Evolutionary conservation across 1,140 invertebrate species (phyloP), one percentile per base, ranked within the genome.

Genomic region (Calephelis nemesis): DNA sequence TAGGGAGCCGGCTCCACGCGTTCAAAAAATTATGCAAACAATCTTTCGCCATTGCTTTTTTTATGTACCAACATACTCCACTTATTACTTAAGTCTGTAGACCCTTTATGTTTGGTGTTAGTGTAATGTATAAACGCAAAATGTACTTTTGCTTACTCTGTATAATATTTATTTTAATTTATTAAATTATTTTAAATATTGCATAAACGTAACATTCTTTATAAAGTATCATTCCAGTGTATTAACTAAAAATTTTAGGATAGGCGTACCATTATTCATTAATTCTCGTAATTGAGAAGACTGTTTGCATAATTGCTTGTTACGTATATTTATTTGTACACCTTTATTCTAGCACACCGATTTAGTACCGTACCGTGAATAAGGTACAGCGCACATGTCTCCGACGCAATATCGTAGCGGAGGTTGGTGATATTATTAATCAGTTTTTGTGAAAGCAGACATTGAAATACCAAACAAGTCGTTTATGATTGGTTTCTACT

Each of bases 201-300:
- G 74, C 81, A 82, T 81, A 69, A 87, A 88, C 80, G 80, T 81
- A 84, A 91, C 88, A 89, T 91, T 91, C 88, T 89, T 85, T 78
- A 85, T 83, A 88, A 88, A 83, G 78, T 88, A 90, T 90, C 88
- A 91, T 91, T 91, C 88, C 88, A 91, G 78, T 89, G 72, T 88
- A 88, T 84, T 82, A 77, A 86, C 82, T 88, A 85, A 89, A 88
- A 65, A 54, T 78, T 78, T 81, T 91, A 91, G 88, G 83, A 82
- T 91, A 91, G 83, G 84, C 87, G 81, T 79, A 76, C 78, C 76
- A 75, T 80, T 80, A 72, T 83, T 79, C 73, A 69, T 81, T 82
- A 88, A 72, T 75, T 77, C 71, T 74, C 76, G 73, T 72, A 77
- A 66, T 70, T 67, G 52, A 50, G 65, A 47, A 73, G 75, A 73